phyloP scores from a whole-genome alignment of 2,888 invertebrate species.

The Gymnosoma rotundatum region DNA sequence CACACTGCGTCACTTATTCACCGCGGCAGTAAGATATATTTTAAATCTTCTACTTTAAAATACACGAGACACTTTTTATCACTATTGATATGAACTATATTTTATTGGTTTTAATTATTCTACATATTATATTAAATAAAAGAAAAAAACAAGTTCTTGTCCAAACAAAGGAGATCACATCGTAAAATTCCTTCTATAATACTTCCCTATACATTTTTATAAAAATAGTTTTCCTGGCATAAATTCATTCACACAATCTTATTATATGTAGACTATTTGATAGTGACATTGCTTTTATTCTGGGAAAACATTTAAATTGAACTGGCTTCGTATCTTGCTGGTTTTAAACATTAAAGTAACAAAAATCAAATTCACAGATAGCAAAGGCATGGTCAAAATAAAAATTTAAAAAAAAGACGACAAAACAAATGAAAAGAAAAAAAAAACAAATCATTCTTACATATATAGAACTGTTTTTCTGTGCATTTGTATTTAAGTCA shows the following conservation, averaged over 20 bases:
- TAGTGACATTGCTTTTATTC: conserved; percentile 51
- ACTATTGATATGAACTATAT: no score
- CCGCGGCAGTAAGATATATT: no score
- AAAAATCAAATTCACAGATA: conserved; percentile 23
- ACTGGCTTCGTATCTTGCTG: conserved; percentile 33
- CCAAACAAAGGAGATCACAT: not conserved
- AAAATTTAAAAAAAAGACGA: not conserved
- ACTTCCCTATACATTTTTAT: conserved; percentile 1
- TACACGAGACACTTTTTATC: no score
- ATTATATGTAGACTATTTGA: conserved; percentile 44
- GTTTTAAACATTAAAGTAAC: conserved; percentile 42
- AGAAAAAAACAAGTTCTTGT: no score
- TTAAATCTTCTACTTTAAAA: no score
- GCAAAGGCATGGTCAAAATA: conserved; percentile 12
- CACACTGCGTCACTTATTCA: no score
- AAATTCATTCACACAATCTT: conserved; percentile 26
- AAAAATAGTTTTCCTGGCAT: not conserved
- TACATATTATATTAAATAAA: no score
- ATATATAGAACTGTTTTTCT: not conserved
- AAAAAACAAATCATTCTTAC: conserved; percentile 7
- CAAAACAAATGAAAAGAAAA: not conserved
- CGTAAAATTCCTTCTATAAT: not conserved
- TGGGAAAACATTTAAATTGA: conserved; percentile 36
- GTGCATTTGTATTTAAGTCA: not conserved
- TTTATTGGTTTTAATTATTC: no score